Percentiles rank a stretch among this genome's conserved stretches.
Conservation (phyloP, 2,888 invertebrate genomes). For the Ecliptopera silaceata region DNA sequence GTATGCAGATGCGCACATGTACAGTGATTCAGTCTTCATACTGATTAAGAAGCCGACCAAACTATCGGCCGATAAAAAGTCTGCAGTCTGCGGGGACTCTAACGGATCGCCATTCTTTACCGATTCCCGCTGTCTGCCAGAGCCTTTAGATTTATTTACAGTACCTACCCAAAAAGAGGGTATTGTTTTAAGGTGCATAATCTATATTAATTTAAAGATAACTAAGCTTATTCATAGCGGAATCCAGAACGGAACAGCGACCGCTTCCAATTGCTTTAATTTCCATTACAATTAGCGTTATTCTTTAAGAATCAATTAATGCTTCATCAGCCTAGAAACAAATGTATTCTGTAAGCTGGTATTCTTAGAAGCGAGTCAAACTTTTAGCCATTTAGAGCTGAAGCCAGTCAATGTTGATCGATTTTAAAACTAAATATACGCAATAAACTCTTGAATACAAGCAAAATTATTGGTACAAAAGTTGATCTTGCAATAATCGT, state of each 20-base stretch:
- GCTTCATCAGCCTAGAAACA: conserved; percentile 23
- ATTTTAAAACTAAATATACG: no score
- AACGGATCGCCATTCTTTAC: background rate
- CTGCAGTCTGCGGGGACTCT: no score
- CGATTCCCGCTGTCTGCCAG: background rate
- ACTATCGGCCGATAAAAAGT: no score
- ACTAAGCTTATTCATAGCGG: background rate
- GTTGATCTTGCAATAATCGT: no score
- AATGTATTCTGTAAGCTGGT: background rate
- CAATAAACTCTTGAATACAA: no score
- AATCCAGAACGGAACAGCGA: conserved; percentile 13
- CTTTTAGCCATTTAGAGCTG: no score
- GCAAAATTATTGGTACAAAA: no score
- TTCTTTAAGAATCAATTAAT: conserved; percentile 21
- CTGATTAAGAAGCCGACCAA: no score
- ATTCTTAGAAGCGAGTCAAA: background rate
- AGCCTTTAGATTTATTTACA: background rate
- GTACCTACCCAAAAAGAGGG: background rate
- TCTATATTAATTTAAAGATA: background rate
- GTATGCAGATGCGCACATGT: no score
- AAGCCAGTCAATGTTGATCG: no score
- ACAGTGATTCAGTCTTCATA: no score
- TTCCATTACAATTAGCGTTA: conserved; percentile 7
- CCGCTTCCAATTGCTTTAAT: conserved; percentile 18
- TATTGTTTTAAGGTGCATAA: background rate